Evolutionary conservation across 2,888 invertebrate genomes (phyloP), one percentile per base, ranked within the genome.

Genomic region (Tipula vernalis): DNA sequence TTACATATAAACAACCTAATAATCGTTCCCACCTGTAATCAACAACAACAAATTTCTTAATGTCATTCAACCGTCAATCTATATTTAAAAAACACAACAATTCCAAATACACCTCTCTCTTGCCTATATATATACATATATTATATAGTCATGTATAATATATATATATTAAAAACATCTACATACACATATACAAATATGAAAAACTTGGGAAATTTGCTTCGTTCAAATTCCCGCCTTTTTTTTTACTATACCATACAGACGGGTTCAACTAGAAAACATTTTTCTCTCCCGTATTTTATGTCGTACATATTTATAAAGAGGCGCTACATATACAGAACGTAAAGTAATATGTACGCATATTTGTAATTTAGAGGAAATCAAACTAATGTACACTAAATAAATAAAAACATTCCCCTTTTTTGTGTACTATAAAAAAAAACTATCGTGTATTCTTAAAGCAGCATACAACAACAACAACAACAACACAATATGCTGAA

Each of bases 1-100:
- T 28, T 71, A 71, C 71, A 71, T 71, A 28, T 28, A 71, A 71
- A 71, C 71, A 71, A 71, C 71, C 71, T 71, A 71, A 71, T 71
- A 71, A 71, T 71, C 71, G 71, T 71, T 71, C 71, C 71, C 71
- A 71, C 71, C 71, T 71, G 71, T 71, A 71, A 71, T 71, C 71
- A 71, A 71, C 71, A 71, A 71, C 71, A 71, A 71, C 28, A 71
- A 71, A 71, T 71, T 71, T 71, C 28, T 71, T 71, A 71, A 71
- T 71, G 71, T 71, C 71, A 71, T 71, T 71, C 71, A 71, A 71
- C 71, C 71, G 28, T 71, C 71, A 71, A 71, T 71, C 71, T 71
- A 71, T 71, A 71, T 71, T 71, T 71, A 71, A 71, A 71, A 71
- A 71, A 71, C 71, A 71, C 18, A 71, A 71, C 71, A 71, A 71